Conservation (phyloP, 2,888 invertebrate genomes). For the Actias luna region DNA sequence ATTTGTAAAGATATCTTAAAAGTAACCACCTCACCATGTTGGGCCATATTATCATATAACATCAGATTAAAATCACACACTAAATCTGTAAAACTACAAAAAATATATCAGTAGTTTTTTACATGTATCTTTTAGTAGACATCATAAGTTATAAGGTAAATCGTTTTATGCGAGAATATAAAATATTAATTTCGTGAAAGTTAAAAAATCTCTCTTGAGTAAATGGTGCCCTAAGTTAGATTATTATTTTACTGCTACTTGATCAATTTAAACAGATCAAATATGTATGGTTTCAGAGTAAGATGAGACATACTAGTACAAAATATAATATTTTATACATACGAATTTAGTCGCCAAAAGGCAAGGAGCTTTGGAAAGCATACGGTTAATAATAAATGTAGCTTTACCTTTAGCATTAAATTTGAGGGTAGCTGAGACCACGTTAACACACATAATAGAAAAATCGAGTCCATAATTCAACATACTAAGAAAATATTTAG, state of each 20-base stretch:
- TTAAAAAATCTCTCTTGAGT: not conserved
- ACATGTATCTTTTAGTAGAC: not conserved
- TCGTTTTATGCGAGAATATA: not conserved
- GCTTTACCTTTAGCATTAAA: constrained; percentile 6
- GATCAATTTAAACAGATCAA: not conserved
- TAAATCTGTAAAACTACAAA: no score
- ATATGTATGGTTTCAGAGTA: constrained; percentile 11
- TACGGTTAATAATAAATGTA: not conserved
- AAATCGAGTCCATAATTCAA: no score
- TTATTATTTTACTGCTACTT: not conserved
- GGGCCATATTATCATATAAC: no score
- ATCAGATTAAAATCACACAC: no score
- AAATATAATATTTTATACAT: not conserved
- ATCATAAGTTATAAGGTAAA: not conserved
- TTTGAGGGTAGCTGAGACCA: not conserved
- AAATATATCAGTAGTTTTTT: not conserved
- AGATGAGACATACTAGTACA: not conserved
- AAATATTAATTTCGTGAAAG: not conserved
- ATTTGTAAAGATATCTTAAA: no score
- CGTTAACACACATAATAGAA: not conserved
- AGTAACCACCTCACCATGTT: no score
- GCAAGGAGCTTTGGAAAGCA: not conserved
- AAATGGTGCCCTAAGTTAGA: not conserved
- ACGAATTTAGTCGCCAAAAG: not conserved
- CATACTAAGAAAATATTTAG: no score